Percentiles rank a stretch among this genome's conserved stretches.
These are phyloP conservation scores for Carposina sasakii DNA, from an alignment of 1,140 invertebrate genomes.

Conservation along the genomic window DNA sequence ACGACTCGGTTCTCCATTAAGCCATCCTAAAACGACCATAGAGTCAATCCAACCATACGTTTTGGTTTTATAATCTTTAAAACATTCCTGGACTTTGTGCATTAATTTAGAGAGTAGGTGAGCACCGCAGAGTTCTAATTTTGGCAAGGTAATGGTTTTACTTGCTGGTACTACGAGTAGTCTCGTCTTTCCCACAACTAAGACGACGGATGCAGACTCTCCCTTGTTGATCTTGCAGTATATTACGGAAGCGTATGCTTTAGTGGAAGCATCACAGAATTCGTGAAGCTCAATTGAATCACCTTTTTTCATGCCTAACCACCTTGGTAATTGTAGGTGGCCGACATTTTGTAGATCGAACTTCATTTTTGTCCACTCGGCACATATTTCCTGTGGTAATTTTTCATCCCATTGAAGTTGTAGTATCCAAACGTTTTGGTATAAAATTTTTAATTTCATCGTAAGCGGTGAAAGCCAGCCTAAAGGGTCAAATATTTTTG, in stretches of 20 bases:
- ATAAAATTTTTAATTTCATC: too few species aligned
- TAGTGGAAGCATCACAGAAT: slow-evolving; percentile 31
- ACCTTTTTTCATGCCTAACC: slow-evolving; percentile 5
- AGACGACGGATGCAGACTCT: not conserved
- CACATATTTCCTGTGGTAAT: too few species aligned
- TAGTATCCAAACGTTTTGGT: too few species aligned
- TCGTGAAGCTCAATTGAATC: slow-evolving; percentile 25
- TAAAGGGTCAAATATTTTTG: too few species aligned
- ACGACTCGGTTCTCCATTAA: slow-evolving; percentile 23
- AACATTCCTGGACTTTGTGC: slow-evolving; percentile 1
- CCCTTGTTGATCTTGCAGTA: slow-evolving; percentile 14
- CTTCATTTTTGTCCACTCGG: too few species aligned
- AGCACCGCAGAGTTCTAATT: too few species aligned
- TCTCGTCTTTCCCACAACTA: slow-evolving; percentile 7
- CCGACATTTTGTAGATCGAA: too few species aligned
- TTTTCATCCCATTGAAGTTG: too few species aligned
- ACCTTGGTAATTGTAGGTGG: slow-evolving; percentile 11
- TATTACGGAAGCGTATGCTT: slow-evolving; percentile 27
- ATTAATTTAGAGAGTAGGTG: slow-evolving; percentile 11
- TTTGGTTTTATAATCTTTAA: slow-evolving; percentile 8
- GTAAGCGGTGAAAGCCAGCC: too few species aligned
- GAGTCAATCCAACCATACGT: slow-evolving; percentile 46
- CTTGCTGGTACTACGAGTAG: slow-evolving; percentile 9
- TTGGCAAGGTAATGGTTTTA: slow-evolving; percentile 8
- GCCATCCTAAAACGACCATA: slow-evolving; percentile 42